Evolutionary conservation across 2,113 vertebrate species (phyloP).

Genomic region (Caranx melampygus): DNA sequence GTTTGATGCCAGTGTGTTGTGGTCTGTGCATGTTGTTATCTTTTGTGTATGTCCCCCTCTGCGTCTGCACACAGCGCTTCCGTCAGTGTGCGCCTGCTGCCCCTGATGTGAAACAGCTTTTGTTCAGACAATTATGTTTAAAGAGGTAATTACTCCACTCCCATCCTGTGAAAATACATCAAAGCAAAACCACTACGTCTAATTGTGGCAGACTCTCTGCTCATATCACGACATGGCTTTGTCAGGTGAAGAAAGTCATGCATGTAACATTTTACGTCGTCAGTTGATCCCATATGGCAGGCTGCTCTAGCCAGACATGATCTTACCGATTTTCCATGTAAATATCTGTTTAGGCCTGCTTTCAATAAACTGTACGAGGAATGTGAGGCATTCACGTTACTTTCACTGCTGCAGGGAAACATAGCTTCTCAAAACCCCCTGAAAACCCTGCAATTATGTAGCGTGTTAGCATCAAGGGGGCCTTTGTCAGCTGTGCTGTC

Average conservation of each 20-base stretch:
- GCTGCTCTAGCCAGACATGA: slow-evolving; percentile 13
- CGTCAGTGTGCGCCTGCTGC: slow-evolving; percentile 7
- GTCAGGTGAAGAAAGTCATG: slow-evolving; percentile 37
- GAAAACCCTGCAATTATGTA: slow-evolving; percentile 56
- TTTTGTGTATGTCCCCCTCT: not conserved
- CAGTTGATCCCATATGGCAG: slow-evolving; percentile 2
- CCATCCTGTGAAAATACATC: slow-evolving; percentile 58
- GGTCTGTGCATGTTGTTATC: slow-evolving; percentile 37
- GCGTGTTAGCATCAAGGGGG: slow-evolving; percentile 40
- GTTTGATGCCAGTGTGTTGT: slow-evolving; percentile 6
- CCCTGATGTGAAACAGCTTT: slow-evolving; percentile 66
- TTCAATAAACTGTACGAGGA: slow-evolving; percentile 55
- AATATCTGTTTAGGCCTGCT: slow-evolving; percentile 72
- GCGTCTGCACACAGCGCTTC: slow-evolving; percentile 1
- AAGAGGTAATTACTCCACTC: slow-evolving; percentile 51
- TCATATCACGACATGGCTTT: slow-evolving; percentile 24
- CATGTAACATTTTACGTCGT: slow-evolving; percentile 27
- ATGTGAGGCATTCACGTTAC: slow-evolving; percentile 52
- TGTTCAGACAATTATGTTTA: slow-evolving; percentile 47
- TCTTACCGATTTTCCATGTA: slow-evolving; percentile 39
- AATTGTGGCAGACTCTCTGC: slow-evolving; percentile 44
- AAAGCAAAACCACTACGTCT: slow-evolving; percentile 56
- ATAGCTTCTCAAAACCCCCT: slow-evolving; percentile 31
- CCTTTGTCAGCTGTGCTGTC: slow-evolving; percentile 44
- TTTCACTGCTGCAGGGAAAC: slow-evolving; percentile 64